Conservation (phyloP, 2,888 invertebrate genomes). For the Chloroclysta siterata region DNA sequence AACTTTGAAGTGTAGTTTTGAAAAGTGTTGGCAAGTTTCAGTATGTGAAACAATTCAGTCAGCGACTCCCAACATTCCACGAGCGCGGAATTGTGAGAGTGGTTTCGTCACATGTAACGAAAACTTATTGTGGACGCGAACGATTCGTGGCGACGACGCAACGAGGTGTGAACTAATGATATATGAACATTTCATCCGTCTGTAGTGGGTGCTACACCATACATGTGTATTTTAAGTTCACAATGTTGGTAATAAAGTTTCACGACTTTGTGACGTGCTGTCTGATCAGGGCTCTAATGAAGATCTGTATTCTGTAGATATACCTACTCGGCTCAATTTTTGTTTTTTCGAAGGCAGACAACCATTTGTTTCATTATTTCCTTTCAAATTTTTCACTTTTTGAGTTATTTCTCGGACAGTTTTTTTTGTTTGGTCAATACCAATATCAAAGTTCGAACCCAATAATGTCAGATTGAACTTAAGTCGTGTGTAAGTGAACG, state of each 20-base stretch:
- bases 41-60: conserved; percentile 17
- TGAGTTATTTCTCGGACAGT: too few relatives aligned
- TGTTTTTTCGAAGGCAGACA: conserved; percentile 46
- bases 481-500: too few relatives aligned
- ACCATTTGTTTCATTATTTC: background rate
- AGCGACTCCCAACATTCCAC: conserved; percentile 18
- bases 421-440: too few relatives aligned
- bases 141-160: conserved; percentile 47
- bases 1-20: conserved; percentile 9
- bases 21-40: conserved; percentile 11
- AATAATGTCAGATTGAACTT: too few relatives aligned
- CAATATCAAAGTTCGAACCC: too few relatives aligned
- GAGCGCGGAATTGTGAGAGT: conserved; percentile 32
- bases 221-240: conserved; percentile 80
- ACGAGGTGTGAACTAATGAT: conserved; percentile 75
- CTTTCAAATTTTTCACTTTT: background rate
- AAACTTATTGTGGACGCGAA: conserved; percentile 34
- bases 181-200: conserved; percentile 70
- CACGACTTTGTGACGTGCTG: conserved; percentile 62
- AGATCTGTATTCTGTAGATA: conserved; percentile 74
- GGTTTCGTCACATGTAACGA: conserved; percentile 25
- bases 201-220: conserved; percentile 66
- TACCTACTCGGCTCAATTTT: conserved; percentile 40
- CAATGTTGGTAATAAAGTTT: conserved; percentile 69
- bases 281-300: conserved; percentile 70